Evolutionary conservation across 2,797 vertebrate species (phyloP).

Genomic region (Lindbergichthys nudifrons): DNA sequence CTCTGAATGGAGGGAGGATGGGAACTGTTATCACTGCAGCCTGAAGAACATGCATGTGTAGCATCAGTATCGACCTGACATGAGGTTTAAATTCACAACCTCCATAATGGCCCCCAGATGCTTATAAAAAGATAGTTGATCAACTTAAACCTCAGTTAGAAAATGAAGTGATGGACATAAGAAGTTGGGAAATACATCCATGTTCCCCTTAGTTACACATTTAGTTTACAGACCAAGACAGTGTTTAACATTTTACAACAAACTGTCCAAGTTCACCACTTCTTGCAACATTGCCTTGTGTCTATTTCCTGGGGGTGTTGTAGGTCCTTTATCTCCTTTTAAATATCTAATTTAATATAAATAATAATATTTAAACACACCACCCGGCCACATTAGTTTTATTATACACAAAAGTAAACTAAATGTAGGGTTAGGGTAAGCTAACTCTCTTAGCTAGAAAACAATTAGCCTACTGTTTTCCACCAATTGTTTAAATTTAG

Average conservation of each 20-base stretch:
- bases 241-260: not conserved
- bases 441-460: no score
- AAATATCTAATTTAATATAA: no score
- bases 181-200: not conserved
- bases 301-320: no score
- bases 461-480: no score
- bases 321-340: no score
- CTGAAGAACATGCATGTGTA: constrained; percentile 31
- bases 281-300: no score
- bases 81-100: constrained; percentile 16
- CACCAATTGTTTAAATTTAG: no score
- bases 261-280: no score
- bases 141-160: not conserved
- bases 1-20: constrained; percentile 15
- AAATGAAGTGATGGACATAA: not conserved
- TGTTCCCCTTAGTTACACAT: not conserved
- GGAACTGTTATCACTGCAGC: constrained; percentile 18
- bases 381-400: no score
- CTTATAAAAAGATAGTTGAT: not conserved
- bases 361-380: no score
- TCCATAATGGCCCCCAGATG: not conserved
- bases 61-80: constrained; percentile 9
- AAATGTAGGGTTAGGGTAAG: no score
- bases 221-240: not conserved
- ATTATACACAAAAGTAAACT: no score